Evolutionary conservation across 2,888 invertebrate species (phyloP).

Genomic region (Spisula solida): DNA sequence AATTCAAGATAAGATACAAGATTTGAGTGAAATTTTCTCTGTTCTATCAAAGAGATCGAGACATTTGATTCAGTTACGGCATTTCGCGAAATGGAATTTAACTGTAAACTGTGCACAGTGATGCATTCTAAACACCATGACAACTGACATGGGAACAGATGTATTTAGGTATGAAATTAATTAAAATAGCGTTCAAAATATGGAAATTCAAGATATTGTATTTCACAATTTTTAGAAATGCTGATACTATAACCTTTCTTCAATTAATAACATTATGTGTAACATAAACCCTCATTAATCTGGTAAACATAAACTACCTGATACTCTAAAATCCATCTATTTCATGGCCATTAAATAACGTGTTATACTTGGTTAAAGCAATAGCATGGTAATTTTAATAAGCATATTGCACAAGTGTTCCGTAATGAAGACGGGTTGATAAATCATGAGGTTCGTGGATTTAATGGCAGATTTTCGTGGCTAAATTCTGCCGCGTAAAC

Average conservation of each 20-base stretch:
- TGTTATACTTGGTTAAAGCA: no score
- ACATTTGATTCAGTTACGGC: neutral
- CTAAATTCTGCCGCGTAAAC: no score
- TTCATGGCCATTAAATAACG: no score
- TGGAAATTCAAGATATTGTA: neutral
- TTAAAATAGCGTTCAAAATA: neutral
- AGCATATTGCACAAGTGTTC: no score
- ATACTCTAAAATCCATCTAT: no score
- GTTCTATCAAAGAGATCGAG: neutral
- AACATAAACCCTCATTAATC: no score
- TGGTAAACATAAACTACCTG: no score
- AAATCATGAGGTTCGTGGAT: no score
- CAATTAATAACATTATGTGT: neutral
- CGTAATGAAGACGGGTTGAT: no score
- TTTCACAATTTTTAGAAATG: neutral
- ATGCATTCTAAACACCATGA: neutral
- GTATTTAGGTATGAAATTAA: neutral
- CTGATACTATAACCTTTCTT: neutral
- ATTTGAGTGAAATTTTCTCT: slow-evolving; percentile 12
- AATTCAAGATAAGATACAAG: slow-evolving; percentile 21
- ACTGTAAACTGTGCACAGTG: neutral
- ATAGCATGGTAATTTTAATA: no score
- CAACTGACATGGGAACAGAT: neutral
- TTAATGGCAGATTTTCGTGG: no score
- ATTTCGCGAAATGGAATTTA: neutral